Percentiles rank a stretch among this genome's conserved stretches.
Conservation (phyloP, 2,888 invertebrate genomes). For the Pelosia muscerda region DNA sequence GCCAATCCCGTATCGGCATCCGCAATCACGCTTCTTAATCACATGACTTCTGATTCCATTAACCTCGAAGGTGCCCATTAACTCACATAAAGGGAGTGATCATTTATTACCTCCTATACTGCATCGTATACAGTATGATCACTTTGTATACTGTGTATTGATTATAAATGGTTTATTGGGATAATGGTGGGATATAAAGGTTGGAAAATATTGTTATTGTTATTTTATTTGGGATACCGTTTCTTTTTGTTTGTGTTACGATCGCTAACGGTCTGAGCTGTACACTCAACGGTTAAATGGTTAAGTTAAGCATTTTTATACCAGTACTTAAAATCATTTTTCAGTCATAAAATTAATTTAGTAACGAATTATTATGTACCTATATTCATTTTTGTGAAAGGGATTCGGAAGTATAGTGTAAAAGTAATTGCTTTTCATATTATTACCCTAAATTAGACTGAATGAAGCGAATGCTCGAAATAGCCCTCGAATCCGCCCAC, state of each 20-base stretch:
- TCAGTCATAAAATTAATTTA: not conserved
- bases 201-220: constrained; percentile 2
- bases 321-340: not conserved
- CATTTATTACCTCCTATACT: constrained; percentile 51
- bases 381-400: no score
- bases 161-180: constrained; percentile 17
- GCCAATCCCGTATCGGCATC: constrained; percentile 15
- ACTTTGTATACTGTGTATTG: constrained; percentile 15
- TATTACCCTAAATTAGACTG: no score
- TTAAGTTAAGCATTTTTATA: not conserved
- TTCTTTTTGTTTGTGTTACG: not conserved
- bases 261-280: not conserved
- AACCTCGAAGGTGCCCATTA: constrained; percentile 41
- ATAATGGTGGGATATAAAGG: constrained; percentile 9
- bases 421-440: no score
- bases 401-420: no score
- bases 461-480: no score
- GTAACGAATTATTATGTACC: no score
- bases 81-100: constrained; percentile 47
- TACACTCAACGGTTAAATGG: not conserved
- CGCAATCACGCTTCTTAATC: constrained; percentile 36
- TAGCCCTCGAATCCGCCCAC: no score
- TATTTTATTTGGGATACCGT: not conserved
- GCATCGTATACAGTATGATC: constrained; percentile 35
- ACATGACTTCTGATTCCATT: constrained; percentile 35